Evolutionary conservation across 2,113 vertebrate genomes (phyloP).

Genomic region (Alosa alosa): DNA sequence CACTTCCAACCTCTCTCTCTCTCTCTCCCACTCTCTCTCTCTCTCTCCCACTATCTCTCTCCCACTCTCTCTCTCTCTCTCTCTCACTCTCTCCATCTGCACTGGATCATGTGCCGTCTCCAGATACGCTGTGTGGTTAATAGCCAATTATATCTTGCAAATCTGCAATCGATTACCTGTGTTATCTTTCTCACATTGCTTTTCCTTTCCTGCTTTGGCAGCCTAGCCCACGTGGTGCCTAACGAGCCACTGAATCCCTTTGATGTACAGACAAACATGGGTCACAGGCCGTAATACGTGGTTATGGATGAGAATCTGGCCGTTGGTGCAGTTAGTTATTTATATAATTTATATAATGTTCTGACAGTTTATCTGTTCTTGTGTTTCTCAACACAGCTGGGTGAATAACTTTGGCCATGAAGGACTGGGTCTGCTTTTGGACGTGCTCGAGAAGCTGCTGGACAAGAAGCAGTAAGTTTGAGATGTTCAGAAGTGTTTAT

Average conservation of each 20-base stretch:
- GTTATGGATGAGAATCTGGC: not conserved
- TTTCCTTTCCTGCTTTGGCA: conserved; percentile 65
- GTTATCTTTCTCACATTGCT: conserved; percentile 72
- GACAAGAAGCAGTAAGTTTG: conserved; percentile 95
- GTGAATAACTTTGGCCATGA: conserved; percentile 99
- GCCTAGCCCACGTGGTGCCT: conserved; percentile 40
- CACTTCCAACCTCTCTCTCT: conserved; percentile 20
- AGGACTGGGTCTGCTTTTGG: conserved; percentile 90
- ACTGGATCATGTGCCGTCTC: conserved; percentile 73
- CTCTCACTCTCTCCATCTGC: conserved; percentile 50
- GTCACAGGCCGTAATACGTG: not conserved
- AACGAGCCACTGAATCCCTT: not conserved
- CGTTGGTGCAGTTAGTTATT: not conserved
- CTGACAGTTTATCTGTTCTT: conserved; percentile 28
- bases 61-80: conserved; percentile 21
- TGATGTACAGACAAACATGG: not conserved
- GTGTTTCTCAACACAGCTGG: conserved; percentile 76
- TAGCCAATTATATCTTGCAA: conserved; percentile 73
- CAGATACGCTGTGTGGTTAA: conserved; percentile 68
- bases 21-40: not conserved
- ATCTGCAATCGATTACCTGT: conserved; percentile 74
- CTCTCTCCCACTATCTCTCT: conserved; percentile 6
- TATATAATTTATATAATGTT: not conserved
- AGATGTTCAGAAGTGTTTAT: not conserved
- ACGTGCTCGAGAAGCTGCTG: conserved; percentile 88